Conservation (phyloP, 1,140 invertebrate species). For the Drosophila tristis region DNA sequence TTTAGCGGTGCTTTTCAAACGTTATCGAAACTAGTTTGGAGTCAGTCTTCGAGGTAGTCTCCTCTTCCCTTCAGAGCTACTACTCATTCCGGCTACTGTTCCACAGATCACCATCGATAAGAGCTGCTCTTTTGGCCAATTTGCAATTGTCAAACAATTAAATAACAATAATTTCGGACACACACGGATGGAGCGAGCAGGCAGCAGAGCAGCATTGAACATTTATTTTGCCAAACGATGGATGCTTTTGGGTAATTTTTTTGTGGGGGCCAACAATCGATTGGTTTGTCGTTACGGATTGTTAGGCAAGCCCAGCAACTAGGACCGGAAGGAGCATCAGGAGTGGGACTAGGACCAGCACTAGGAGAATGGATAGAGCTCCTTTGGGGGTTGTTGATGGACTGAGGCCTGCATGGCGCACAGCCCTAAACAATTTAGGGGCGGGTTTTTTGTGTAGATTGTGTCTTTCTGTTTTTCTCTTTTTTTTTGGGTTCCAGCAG, state of each 20-base stretch:
- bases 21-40: slow-evolving; percentile 40
- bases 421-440: slow-evolving; percentile 56
- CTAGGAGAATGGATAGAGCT: not conserved
- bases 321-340: too few species aligned
- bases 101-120: slow-evolving; percentile 45
- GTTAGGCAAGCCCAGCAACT: slow-evolving; percentile 27
- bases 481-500: slow-evolving; percentile 50
- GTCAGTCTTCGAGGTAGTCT: too few species aligned
- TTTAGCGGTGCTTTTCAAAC: slow-evolving; percentile 58
- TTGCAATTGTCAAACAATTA: slow-evolving; percentile 72
- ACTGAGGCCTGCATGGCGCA: not conserved
- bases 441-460: slow-evolving; percentile 44
- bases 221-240: slow-evolving; percentile 72
- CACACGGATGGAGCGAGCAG: not conserved
- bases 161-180: slow-evolving; percentile 64
- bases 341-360: too few species aligned
- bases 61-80: slow-evolving; percentile 33
- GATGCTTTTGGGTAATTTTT: slow-evolving; percentile 65
- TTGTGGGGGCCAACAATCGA: slow-evolving; percentile 52
- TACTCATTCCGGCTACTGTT: slow-evolving; percentile 63
- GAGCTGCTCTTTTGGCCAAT: slow-evolving; percentile 30
- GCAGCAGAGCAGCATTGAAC: slow-evolving; percentile 24
- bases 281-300: slow-evolving; percentile 62
- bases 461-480: not conserved
- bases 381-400: not conserved